These are phyloP conservation scores for Rhyacophila evoluta DNA, from an alignment of 2,888 invertebrate species.

Conservation along the genomic window DNA sequence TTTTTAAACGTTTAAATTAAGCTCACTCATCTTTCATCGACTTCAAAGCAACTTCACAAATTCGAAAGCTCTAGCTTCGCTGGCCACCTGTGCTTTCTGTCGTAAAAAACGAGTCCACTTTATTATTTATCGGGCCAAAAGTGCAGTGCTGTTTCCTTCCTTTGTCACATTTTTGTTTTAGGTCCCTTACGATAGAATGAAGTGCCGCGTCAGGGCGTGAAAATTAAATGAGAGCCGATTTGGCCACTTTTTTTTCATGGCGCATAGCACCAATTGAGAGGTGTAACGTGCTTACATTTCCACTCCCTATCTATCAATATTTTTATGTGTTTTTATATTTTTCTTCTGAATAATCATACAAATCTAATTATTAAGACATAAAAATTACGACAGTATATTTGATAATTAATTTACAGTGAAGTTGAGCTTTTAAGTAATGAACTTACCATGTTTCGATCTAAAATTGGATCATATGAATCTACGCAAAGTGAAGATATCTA, in stretches of 20 bases:
- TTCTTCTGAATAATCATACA: too few relatives aligned
- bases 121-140: slow-evolving; percentile 49
- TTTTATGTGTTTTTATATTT: too few relatives aligned
- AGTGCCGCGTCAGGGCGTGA: slow-evolving; percentile 27
- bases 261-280: background rate
- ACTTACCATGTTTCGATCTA: too few relatives aligned
- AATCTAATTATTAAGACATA: too few relatives aligned
- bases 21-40: background rate
- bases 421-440: too few relatives aligned
- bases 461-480: too few relatives aligned
- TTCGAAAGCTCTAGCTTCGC: slow-evolving; percentile 15
- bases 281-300: background rate
- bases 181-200: slow-evolving; percentile 23
- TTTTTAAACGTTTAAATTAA: too few relatives aligned
- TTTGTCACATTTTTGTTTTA: slow-evolving; percentile 39
- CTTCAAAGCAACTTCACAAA: background rate
- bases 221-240: slow-evolving; percentile 43
- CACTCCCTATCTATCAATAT: too few relatives aligned
- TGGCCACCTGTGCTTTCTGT: slow-evolving; percentile 49
- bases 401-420: too few relatives aligned
- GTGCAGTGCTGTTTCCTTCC: slow-evolving; percentile 44
- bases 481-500: too few relatives aligned
- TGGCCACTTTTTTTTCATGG: slow-evolving; percentile 25
- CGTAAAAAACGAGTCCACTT: slow-evolving; percentile 44
- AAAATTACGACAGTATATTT: too few relatives aligned